Base-by-base conservation (phyloP, 2,113 vertebrate species). In the Rhineura floridana region DNA sequence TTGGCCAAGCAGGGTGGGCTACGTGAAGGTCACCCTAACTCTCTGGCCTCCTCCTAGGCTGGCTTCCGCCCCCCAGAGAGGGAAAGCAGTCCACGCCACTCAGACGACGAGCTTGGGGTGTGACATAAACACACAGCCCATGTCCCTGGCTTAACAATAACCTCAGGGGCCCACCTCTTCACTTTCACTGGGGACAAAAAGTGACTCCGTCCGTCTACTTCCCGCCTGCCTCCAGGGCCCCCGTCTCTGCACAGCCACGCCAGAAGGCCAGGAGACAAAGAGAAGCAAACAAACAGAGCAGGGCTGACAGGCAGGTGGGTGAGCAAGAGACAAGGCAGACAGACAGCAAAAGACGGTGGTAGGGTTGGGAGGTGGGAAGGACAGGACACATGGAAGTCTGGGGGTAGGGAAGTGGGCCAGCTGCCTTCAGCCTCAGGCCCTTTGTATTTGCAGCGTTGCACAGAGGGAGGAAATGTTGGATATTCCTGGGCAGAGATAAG, bases 401-500 rank as follows among this genome's bases (percentile, higher is more conserved):
- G 46, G 63, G 42, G 44, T 2, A 46, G 44, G 79, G 21, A 25
- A 11, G 44, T 6, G 17, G 77, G 36, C 21, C 1, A 1, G 44
- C 75, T 85, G 81, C 87, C 84, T 65, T 21, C 4, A 19, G 19
- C 0, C 33, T 69, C 83, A 1, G 0, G 78, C 4, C 28, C 50
- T 39, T 86, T 15, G 1, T 85, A 28, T 84, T 84, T 63, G 75
- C 2, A 3, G 28, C 73, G 0, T 2, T 48, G 28, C 0, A 9
- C 11, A 63, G 90, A 70, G 90, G 89, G 95, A 93, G 94, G 93
- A 95, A 94, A 88, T 28, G 44, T 93, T 89, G 93, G 92, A 92
- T 93, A 93, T 91, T 95, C 91, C 95, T 46, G 91, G 89, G 88
- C 84, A 67, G 90, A 91, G 96, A 96, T 96, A 95, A 96, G 93